Evolutionary conservation across 2,797 vertebrate species (phyloP), one percentile per base, ranked within the genome.

Genomic region (Labroides dimidiatus): DNA sequence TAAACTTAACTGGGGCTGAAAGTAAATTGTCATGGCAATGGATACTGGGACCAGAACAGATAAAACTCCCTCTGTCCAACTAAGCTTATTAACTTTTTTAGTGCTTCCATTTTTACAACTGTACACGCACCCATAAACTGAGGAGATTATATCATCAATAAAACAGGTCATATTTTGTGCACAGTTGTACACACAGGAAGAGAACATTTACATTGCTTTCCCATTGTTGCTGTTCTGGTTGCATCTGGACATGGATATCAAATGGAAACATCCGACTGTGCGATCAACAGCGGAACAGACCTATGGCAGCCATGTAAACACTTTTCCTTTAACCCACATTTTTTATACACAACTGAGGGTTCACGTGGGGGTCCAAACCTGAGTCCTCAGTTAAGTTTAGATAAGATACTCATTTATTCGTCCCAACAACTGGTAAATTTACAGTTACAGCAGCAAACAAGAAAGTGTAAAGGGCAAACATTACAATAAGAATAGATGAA

Each of bases 221-320:
- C 48, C 15, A 1, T 19, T 70, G 69, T 24, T 53, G 53, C 49
- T 56, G 59, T 49, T 57, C 62, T 39, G 16, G 24, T 60, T 33
- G 11, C 77, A 77, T 74, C 62, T 74, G 77, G 58, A 56, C 64
- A n/a, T n/a, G n/a, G 62, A 49, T 43, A 72, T 76, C 53, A 76
- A 52, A 67, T 37, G 55, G 54, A 62, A 68, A 61, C 47, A 44
- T 49, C 44, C 12, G 43, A 13, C 16, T 64, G 57, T 57, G 61
- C 43, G 51, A 69, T 57, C 66, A 47, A 50, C 69, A 64, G 17
- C 1, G 7, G 39, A 57, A 23, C 44, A 39, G 23, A 12, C 14
- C 6, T 24, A 23, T 24, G 0, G 64, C 21, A 15, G 70, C 58
- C 59, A 64, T 13, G 36, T 43, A 67, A 65, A 58, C 44, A 64